Conservation (phyloP, 2,797 vertebrate genomes). For the Coracias cyanogaster region DNA sequence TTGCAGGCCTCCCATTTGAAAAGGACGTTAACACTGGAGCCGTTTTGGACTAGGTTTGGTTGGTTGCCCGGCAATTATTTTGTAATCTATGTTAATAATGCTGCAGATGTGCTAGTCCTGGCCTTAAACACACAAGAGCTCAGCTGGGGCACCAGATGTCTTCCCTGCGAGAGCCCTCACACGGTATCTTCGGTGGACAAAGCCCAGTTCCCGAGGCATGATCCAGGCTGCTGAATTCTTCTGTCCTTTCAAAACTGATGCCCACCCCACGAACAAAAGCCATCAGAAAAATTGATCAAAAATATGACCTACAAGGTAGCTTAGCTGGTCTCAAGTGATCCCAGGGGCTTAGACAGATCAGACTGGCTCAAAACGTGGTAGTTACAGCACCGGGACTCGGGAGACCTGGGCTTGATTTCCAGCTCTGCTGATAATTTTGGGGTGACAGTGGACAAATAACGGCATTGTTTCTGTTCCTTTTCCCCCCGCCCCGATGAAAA, state of each 20-base stretch:
- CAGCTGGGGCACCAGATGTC: constrained; percentile 45
- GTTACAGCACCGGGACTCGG: background rate
- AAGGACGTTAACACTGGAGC: rapidly evolving
- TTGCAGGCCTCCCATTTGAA: background rate
- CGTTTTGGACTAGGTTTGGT: background rate
- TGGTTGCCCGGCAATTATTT: background rate
- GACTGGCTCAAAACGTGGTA: background rate
- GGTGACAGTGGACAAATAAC: background rate
- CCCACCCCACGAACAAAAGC: background rate
- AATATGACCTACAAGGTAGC: background rate
- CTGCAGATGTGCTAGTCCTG: constrained; percentile 18
- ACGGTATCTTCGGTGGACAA: background rate
- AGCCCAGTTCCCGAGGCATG: background rate
- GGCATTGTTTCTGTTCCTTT: background rate
- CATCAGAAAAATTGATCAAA: background rate
- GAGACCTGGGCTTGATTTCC: background rate
- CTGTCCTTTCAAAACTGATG: background rate
- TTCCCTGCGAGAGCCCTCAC: constrained; percentile 10
- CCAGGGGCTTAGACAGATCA: background rate
- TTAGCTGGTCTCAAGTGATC: background rate
- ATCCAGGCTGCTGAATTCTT: background rate
- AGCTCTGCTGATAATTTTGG: background rate
- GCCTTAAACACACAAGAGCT: background rate
- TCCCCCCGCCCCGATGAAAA: rapidly evolving
- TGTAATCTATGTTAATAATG: background rate